Evolutionary conservation across 1,140 invertebrate genomes (phyloP).

Genomic region (Solenopsis fugax): DNA sequence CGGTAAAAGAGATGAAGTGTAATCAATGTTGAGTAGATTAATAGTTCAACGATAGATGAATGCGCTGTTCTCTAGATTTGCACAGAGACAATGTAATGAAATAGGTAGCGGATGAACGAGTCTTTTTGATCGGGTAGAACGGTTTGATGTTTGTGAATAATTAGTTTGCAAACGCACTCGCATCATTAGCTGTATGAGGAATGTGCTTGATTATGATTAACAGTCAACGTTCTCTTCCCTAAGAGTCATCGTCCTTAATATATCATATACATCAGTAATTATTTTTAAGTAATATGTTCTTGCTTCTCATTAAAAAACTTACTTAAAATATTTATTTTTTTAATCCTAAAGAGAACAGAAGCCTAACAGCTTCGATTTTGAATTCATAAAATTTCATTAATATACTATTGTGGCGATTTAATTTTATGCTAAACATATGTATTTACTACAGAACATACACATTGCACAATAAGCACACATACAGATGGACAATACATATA

Average conservation of each 20-base stretch:
- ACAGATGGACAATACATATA: no score
- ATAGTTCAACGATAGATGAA: constrained; percentile 8
- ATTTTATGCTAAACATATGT: no score
- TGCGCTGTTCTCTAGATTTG: constrained; percentile 27
- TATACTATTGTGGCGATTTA: not conserved
- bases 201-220: constrained; percentile 53
- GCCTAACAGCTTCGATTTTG: not conserved
- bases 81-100: constrained; percentile 38
- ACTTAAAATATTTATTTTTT: constrained; percentile 5
- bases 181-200: constrained; percentile 54
- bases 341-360: not conserved
- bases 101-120: constrained; percentile 17
- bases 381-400: not conserved
- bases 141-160: constrained; percentile 50
- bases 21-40: constrained; percentile 31
- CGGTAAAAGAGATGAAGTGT: constrained; percentile 48
- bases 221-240: not conserved
- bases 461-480: no score
- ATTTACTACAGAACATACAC: no score
- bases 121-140: constrained; percentile 33
- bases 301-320: not conserved
- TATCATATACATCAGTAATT: not conserved
- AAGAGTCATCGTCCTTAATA: not conserved
- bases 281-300: not conserved
- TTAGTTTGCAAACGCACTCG: constrained; percentile 41